Conservation (phyloP, 2,888 invertebrate species). For the Acleris sparsana region DNA sequence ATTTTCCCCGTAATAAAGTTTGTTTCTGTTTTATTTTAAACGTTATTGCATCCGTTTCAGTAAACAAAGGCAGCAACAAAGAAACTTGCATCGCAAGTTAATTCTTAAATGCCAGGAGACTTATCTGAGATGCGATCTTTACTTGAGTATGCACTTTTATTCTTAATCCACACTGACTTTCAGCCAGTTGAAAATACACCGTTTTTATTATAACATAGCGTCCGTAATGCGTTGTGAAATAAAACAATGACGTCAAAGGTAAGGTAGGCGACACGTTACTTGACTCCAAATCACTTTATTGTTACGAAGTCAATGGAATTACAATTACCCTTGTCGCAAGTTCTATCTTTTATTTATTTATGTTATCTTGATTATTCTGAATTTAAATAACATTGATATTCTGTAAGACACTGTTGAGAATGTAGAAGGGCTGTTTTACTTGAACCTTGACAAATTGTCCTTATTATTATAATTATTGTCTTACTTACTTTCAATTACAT, state of each 20-base stretch:
- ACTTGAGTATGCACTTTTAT: conserved; percentile 45
- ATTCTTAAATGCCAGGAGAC: conserved; percentile 40
- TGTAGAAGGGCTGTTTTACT: not conserved
- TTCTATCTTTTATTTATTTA: conserved; percentile 25
- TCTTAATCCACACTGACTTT: conserved; percentile 9
- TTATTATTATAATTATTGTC: not conserved
- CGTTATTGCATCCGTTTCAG: conserved; percentile 4
- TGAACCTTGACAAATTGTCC: not conserved
- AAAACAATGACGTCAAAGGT: conserved; percentile 49
- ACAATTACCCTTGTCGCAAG: conserved; percentile 47
- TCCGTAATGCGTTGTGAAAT: conserved; percentile 25
- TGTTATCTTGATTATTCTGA: conserved; percentile 21
- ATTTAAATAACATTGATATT: conserved; percentile 13
- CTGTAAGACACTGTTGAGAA: not conserved
- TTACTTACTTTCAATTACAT: too few species aligned
- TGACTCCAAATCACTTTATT: conserved; percentile 61
- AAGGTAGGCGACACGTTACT: conserved; percentile 50
- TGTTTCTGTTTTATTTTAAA: not conserved
- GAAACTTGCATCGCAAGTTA: conserved; percentile 7
- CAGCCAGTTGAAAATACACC: conserved; percentile 33
- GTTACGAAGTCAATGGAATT: conserved; percentile 53
- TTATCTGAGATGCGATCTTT: conserved; percentile 48
- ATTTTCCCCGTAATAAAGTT: not conserved
- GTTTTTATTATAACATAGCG: conserved; percentile 1
- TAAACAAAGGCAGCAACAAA: conserved; percentile 11